These are phyloP conservation scores for Nomia melanderi DNA, from an alignment of 1,140 invertebrate genomes.

Conservation along the genomic window DNA sequence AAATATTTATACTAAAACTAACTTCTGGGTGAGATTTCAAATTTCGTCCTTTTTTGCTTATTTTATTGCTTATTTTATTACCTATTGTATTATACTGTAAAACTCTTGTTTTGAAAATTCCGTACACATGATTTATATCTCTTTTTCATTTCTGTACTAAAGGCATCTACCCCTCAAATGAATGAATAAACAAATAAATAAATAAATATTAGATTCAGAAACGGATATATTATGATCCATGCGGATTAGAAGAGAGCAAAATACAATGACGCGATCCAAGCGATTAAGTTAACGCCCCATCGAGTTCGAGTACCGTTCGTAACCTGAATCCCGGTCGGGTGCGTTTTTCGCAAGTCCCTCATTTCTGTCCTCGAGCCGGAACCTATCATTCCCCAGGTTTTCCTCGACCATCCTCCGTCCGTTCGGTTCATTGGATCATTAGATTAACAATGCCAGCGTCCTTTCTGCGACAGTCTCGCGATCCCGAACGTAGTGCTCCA, in stretches of 20 bases:
- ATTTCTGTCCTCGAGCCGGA: neutral
- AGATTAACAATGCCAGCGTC: slow-evolving; percentile 56
- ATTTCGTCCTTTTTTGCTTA: no score
- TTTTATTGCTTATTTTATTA: no score
- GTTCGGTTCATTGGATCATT: slow-evolving; percentile 45
- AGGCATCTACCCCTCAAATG: no score
- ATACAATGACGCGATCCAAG: neutral
- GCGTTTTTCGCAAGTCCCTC: slow-evolving; percentile 19
- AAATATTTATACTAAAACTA: no score
- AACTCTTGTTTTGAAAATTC: no score
- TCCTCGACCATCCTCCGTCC: neutral
- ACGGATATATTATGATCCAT: neutral
- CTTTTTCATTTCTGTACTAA: no score
- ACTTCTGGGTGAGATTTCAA: no score
- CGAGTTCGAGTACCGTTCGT: neutral
- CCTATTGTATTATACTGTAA: no score
- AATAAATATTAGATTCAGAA: neutral
- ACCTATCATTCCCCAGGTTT: slow-evolving; percentile 29
- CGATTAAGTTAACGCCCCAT: neutral
- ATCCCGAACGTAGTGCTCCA: slow-evolving; percentile 50
- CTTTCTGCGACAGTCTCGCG: slow-evolving; percentile 38
- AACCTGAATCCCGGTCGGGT: slow-evolving; percentile 8
- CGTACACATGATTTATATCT: no score
- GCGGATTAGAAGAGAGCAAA: neutral
- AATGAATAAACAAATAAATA: no score